phyloP scores from a whole-genome alignment of 2,113 vertebrate genomes.

The Octodon degus region DNA sequence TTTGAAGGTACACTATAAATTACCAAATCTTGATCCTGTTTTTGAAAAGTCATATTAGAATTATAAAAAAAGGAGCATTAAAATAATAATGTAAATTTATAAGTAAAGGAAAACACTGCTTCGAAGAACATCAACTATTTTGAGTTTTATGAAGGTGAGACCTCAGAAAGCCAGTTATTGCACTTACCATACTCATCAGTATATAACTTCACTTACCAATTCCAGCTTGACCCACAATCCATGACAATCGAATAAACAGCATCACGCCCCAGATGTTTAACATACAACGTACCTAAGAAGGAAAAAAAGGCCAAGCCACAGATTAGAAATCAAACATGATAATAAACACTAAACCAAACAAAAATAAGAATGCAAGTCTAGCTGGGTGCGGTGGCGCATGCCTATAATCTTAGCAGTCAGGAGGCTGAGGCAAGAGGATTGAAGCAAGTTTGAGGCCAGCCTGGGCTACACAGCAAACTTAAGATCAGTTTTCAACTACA shows the following conservation, averaged over 20 bases:
- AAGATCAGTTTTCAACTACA: background rate
- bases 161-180: background rate
- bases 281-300: slow-evolving; percentile 97
- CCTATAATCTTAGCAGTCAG: background rate
- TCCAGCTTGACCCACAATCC: slow-evolving; percentile 98
- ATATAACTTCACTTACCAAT: slow-evolving; percentile 90
- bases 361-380: background rate
- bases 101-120: background rate
- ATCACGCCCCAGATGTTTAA: slow-evolving; percentile 99
- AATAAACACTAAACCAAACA: background rate
- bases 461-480: background rate
- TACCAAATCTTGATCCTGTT: slow-evolving; percentile 19
- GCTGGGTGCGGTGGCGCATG: background rate
- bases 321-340: slow-evolving; percentile 22
- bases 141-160: background rate
- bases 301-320: slow-evolving; percentile 48
- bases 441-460: background rate
- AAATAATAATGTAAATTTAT: background rate
- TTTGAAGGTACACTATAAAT: background rate
- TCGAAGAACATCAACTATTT: background rate
- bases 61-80: background rate
- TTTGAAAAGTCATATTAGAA: slow-evolving; percentile 31
- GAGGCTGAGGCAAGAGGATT: background rate
- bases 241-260: slow-evolving; percentile 98
- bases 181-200: slow-evolving; percentile 15